Conservation (phyloP, 35 echinoderm and acorn worm genomes). For the Heliocidaris tuberculata region DNA sequence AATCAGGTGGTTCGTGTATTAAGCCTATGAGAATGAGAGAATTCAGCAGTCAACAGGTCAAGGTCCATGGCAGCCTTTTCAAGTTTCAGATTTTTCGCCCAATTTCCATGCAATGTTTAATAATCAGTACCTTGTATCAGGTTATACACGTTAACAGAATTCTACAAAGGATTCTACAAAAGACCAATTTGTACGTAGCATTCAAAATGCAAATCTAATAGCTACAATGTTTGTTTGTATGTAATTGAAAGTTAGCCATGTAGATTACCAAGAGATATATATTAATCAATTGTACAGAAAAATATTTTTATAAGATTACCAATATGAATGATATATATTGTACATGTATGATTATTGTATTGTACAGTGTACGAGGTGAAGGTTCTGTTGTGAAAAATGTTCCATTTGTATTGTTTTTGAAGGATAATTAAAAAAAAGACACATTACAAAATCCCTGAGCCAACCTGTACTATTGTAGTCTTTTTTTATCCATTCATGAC, state of each 20-base stretch:
- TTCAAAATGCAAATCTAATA: neutral
- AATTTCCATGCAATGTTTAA: no score
- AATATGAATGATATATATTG: neutral
- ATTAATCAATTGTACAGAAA: neutral
- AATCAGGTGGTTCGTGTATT: no score
- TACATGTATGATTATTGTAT: neutral
- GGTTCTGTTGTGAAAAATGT: neutral
- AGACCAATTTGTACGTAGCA: neutral
- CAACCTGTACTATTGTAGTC: neutral
- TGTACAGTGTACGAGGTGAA: neutral
- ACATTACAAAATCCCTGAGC: neutral
- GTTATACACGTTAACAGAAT: no score
- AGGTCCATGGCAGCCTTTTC: no score
- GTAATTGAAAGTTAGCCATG: neutral
- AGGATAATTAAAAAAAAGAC: neutral
- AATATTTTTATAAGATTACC: neutral
- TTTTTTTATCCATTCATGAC: no score
- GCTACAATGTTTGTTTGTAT: neutral
- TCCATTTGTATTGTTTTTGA: neutral
- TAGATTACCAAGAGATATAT: neutral
- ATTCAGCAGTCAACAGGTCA: no score
- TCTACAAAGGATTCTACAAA: no score
- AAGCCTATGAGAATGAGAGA: no score
- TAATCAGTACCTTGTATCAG: no score
- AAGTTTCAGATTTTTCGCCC: no score